Evolutionary conservation across 2,797 vertebrate genomes (phyloP).

Genomic region (Melanotaenia parkinsoni): DNA sequence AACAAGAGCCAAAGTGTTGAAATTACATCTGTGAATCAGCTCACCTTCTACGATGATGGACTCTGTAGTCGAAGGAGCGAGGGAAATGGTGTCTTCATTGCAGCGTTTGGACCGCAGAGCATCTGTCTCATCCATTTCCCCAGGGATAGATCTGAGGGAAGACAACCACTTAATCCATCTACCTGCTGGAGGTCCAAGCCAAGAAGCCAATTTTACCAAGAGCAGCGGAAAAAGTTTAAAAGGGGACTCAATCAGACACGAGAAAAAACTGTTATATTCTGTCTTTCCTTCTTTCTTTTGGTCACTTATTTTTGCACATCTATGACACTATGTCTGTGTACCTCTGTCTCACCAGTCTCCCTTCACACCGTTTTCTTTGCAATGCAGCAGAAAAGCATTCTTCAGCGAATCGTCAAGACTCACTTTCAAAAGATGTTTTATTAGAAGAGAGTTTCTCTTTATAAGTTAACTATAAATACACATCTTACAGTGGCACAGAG

Average conservation of each 20-base stretch:
- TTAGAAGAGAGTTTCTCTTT: constrained; percentile 43
- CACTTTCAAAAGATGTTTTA: constrained; percentile 25
- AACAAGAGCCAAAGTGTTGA: not conserved
- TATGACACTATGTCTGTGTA: not conserved
- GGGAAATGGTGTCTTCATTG: constrained; percentile 87
- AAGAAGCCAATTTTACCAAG: not conserved
- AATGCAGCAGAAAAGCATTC: not conserved
- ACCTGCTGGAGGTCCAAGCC: not conserved
- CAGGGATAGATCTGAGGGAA: constrained; percentile 83
- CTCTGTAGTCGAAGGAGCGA: constrained; percentile 87
- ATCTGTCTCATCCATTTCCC: constrained; percentile 96
- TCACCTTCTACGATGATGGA: constrained; percentile 93
- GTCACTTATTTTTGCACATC: not conserved
- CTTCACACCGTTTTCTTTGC: not conserved
- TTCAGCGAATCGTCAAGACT: constrained; percentile 20
- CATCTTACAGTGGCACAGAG: constrained; percentile 7
- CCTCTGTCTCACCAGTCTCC: not conserved
- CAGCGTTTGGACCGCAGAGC: constrained; percentile 85
- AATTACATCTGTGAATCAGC: not conserved
- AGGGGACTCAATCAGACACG: not conserved
- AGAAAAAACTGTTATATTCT: not conserved
- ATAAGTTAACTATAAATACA: constrained; percentile 59
- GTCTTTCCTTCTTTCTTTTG: not conserved
- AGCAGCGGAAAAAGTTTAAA: not conserved
- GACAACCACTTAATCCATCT: constrained; percentile 40